Conservation (phyloP, 1,140 invertebrate species). For the Drosophila murphyi region DNA sequence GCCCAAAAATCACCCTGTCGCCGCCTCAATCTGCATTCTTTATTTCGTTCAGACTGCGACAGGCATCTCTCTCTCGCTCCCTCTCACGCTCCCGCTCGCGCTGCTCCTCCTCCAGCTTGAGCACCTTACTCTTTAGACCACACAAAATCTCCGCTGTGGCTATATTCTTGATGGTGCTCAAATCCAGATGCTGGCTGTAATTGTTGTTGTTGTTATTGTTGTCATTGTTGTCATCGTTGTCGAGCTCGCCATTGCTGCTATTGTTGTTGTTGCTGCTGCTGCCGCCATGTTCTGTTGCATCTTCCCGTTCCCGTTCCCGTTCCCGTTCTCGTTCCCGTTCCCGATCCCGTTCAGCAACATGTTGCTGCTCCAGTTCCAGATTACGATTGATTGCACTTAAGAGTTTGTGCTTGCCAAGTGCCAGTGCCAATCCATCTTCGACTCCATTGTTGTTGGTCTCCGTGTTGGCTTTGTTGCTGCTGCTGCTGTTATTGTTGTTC, state of each 20-base stretch:
- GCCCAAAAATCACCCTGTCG: slow-evolving; percentile 21
- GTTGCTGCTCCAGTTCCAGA: slow-evolving; percentile 60
- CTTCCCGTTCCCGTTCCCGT: slow-evolving; percentile 8
- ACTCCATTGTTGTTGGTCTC: slow-evolving; percentile 46
- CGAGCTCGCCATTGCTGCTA: slow-evolving; percentile 46
- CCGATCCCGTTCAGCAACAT: background rate
- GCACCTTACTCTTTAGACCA: slow-evolving; percentile 80
- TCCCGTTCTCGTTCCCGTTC: slow-evolving; percentile 14
- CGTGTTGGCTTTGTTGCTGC: slow-evolving; percentile 40
- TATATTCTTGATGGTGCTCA: slow-evolving; percentile 82
- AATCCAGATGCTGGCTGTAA: slow-evolving; percentile 69
- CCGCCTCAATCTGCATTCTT: slow-evolving; percentile 74
- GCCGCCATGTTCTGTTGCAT: slow-evolving; percentile 17
- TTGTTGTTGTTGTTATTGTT: slow-evolving; percentile 65
- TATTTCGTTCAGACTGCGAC: slow-evolving; percentile 74
- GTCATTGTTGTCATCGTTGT: slow-evolving; percentile 51
- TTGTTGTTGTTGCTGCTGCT: slow-evolving; percentile 35
- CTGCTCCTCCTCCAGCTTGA: slow-evolving; percentile 77
- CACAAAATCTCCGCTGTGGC: slow-evolving; percentile 80
- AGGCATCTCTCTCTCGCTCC: slow-evolving; percentile 56
- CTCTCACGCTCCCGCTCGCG: slow-evolving; percentile 64
- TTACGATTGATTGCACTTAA: slow-evolving; percentile 71
- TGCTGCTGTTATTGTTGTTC: slow-evolving; percentile 78
- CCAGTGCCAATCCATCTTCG: slow-evolving; percentile 53
- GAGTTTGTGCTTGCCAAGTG: slow-evolving; percentile 66